Conservation (phyloP, 2,888 invertebrate genomes). For the Lepidonotus clava region DNA sequence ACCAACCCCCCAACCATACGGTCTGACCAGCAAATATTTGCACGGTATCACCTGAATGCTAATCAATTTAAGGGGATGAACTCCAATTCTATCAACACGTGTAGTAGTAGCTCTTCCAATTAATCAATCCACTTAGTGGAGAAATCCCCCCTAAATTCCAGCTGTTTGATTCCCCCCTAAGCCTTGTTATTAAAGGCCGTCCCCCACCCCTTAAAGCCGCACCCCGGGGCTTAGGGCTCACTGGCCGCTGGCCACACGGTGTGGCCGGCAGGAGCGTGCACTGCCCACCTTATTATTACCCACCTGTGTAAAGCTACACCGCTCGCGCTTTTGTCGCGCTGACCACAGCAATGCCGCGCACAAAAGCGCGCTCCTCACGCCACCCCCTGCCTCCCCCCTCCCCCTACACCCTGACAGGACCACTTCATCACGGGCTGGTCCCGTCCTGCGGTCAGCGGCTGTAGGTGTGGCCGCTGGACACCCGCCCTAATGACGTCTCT, state of each 20-base stretch:
- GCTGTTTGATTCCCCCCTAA: too few relatives aligned
- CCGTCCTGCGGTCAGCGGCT: background rate
- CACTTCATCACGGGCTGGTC: background rate
- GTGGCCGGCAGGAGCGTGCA: too few relatives aligned
- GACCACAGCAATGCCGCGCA: constrained; percentile 16
- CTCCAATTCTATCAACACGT: too few relatives aligned
- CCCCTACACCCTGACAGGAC: background rate
- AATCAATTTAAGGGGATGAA: too few relatives aligned
- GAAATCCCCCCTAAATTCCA: constrained; percentile 24
- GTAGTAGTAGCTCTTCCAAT: too few relatives aligned
- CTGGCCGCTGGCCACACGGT: too few relatives aligned
- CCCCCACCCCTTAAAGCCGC: too few relatives aligned
- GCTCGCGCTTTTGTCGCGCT: background rate
- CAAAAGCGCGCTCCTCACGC: background rate
- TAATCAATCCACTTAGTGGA: too few relatives aligned
- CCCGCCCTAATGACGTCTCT: constrained; percentile 41
- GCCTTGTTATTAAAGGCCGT: too few relatives aligned
- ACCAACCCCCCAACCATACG: background rate
- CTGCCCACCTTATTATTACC: constrained; percentile 46
- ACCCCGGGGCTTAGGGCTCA: too few relatives aligned
- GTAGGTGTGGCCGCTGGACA: constrained; percentile 33
- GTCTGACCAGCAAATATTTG: too few relatives aligned
- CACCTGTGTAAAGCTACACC: constrained; percentile 34
- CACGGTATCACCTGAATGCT: too few relatives aligned
- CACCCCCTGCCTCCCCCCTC: constrained; percentile 18